These are phyloP conservation scores for Amiota mariae DNA, from an alignment of 2,888 invertebrate species.

Conservation along the genomic window DNA sequence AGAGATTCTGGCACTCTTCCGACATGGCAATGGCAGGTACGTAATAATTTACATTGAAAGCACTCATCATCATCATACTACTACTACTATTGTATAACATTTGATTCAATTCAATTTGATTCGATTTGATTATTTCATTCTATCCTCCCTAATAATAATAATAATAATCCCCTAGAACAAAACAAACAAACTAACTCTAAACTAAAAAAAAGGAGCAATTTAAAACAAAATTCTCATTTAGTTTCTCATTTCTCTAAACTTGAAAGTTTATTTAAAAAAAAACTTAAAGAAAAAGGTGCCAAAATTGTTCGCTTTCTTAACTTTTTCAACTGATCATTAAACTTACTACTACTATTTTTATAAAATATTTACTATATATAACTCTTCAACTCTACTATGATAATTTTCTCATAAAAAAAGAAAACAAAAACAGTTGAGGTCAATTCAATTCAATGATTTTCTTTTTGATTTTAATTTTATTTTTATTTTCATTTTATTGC, in stretches of 20 bases:
- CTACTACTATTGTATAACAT: constrained; percentile 35
- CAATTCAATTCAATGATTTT: neutral
- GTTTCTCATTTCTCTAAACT: constrained; percentile 44
- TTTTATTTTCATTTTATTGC: neutral
- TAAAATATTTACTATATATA: neutral
- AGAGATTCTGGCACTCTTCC: constrained; percentile 95
- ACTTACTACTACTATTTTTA: neutral
- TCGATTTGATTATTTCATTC: constrained; percentile 1
- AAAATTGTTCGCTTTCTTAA: neutral
- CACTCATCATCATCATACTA: constrained; percentile 54
- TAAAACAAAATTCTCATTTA: constrained; percentile 19
- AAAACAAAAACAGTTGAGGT: neutral
- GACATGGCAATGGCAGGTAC: constrained; percentile 92
- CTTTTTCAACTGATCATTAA: neutral
- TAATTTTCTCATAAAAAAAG: neutral
- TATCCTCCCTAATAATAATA: neutral
- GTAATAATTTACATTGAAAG: constrained; percentile 31
- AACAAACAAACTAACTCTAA: constrained; percentile 28
- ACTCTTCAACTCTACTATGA: neutral
- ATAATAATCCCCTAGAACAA: neutral
- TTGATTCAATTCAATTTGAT: constrained; percentile 22
- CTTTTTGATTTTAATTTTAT: neutral
- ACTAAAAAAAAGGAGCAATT: constrained; percentile 36
- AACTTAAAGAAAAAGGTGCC: neutral
- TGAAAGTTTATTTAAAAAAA: constrained; percentile 56